Evolutionary conservation across 2,113 vertebrate species (phyloP), one percentile per base, ranked within the genome.

Genomic region (Campylomormyrus numenius): DNA sequence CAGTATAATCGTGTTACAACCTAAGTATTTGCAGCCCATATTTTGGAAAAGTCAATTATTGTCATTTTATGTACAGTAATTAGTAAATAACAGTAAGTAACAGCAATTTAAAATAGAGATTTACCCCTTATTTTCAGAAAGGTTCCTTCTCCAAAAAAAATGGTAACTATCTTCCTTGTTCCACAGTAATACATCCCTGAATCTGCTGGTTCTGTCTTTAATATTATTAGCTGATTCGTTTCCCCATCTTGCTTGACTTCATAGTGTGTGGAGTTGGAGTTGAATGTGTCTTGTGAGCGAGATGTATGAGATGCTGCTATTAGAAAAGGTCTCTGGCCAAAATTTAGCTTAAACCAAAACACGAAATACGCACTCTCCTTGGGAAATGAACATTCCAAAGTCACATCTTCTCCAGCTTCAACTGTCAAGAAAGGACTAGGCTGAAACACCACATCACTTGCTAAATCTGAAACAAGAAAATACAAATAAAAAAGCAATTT

Each of bases 161-260:
- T 53, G 5, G 21, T 39, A 42, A 19, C n/a, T 0, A 15, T 1
- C 1, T 7, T 21, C 1, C 5, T 4, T 5, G 19, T 19, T 48
- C 39, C 42, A 53, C 89, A 90, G 83, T 85, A 90, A 58, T 90
- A 90, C 56, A 24, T 70, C 15, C 35, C 89, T 15, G 83, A 85
- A 49, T 90, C 89, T 9, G 53, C 48, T 42, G 21, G 50, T 31
- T 85, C 53, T 45, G 31, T 27, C 80, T 66, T n/a, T 58, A 39
- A 89, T n/a, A 89, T 53, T n/a, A 31, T 89, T 9, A 89, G 31
- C 31, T 89, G 27, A 89, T 31, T 52, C n/a, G 0, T 58, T n/a
- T 53, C 80, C 0, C 45, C 31, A 45, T 27, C 52, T 66, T 5
- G 56, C 15, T 58, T 3, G 9, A 53, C 53, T 17, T 21, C 45